Percentiles rank a stretch among this genome's conserved stretches.
Evolutionary conservation across 2,797 vertebrate genomes (phyloP).

Genomic region (Peromyscus attwateri): DNA sequence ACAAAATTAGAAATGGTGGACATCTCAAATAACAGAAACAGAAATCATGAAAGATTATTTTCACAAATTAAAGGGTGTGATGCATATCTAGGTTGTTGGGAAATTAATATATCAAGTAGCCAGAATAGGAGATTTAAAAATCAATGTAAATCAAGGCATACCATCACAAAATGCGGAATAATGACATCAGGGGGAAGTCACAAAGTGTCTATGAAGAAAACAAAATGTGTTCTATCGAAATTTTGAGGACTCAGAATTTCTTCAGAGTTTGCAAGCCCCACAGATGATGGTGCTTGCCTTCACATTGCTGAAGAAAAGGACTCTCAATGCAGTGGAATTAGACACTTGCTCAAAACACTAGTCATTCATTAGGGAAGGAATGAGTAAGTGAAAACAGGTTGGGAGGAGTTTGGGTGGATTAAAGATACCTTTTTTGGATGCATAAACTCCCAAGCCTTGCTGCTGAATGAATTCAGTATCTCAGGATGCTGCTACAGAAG

Average conservation of each 20-base stretch:
- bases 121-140: background rate
- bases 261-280: background rate
- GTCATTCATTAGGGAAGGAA: background rate
- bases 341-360: background rate
- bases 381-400: background rate
- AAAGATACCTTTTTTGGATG: background rate
- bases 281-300: background rate
- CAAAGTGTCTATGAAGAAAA: background rate
- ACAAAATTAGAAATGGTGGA: background rate
- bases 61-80: background rate
- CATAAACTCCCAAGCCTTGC: background rate
- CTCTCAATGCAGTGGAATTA: background rate
- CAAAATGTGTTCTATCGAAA: background rate
- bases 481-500: background rate
- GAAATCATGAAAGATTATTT: background rate
- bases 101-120: background rate
- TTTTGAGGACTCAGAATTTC: background rate
- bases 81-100: background rate
- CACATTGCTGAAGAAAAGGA: background rate
- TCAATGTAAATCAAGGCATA: background rate
- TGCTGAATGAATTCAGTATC: background rate
- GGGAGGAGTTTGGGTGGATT: background rate
- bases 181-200: background rate
- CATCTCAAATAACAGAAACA: background rate
- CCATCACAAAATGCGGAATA: background rate